Conservation (phyloP, 2,888 invertebrate genomes). For the Apamea monoglypha region DNA sequence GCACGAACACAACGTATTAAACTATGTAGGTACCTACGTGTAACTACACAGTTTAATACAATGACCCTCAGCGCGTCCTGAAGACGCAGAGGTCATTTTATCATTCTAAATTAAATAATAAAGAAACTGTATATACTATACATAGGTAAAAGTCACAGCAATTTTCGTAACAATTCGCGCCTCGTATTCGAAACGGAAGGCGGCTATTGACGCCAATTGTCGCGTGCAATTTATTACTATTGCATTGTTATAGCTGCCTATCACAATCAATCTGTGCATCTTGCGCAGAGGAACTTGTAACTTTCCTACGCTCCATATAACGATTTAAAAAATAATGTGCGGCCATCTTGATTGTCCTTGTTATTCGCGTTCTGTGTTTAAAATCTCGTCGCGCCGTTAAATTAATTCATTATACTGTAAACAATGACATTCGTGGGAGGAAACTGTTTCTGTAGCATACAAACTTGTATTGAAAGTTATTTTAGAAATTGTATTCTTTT, state of each 20-base stretch:
- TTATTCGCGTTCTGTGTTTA: conserved; percentile 19
- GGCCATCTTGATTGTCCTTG: conserved; percentile 22
- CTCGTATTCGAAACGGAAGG: conserved; percentile 50
- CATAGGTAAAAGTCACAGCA: conserved; percentile 23
- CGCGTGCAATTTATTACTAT: conserved; percentile 60
- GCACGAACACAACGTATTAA: no score
- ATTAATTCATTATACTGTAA: conserved; percentile 22
- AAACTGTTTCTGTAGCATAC: conserved; percentile 10
- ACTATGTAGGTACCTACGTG: neutral
- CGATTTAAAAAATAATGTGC: neutral
- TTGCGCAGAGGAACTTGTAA: conserved; percentile 4
- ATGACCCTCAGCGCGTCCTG: neutral
- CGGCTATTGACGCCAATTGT: conserved; percentile 53
- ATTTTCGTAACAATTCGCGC: conserved; percentile 54
- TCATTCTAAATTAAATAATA: conserved; percentile 9
- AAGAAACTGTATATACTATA: neutral
- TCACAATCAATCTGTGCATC: conserved; percentile 49
- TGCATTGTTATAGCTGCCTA: conserved; percentile 47
- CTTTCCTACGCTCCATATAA: conserved; percentile 6
- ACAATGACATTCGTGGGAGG: conserved; percentile 24
- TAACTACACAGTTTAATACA: neutral
- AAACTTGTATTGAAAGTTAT: conserved; percentile 19
- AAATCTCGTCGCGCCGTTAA: conserved; percentile 8
- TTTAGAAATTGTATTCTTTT: conserved; percentile 4
- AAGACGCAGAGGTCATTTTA: neutral